Evolutionary conservation across 2,888 invertebrate genomes (phyloP), one percentile per base, ranked within the genome.

Genomic region (Synanthedon vespiformis): DNA sequence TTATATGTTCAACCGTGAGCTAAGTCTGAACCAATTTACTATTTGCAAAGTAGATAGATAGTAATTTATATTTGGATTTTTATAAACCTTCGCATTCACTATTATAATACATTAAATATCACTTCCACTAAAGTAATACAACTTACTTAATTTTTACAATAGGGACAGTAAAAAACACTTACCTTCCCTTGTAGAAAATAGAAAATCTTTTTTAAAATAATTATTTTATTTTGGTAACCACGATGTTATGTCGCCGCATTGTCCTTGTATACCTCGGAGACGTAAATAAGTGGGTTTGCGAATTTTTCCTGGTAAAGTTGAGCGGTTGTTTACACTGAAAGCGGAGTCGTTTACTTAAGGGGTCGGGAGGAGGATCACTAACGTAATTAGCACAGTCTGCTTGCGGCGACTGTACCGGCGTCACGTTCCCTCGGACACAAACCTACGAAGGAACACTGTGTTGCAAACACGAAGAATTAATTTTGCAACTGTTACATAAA

Each of bases 291-390:
- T 80, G 75, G 77, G 73, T 80, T 83, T 77, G 77, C 71, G 79
- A 80, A 76, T 83, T 82, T 84, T 85, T 82, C 77, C 77, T 70
- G 68, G 73, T 77, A 75, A 80, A 80, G 75, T 84, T 75, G 77
- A 80, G 74, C 74, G 72, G 67, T 78, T 86, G 83, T 85, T 84
- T 85, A 78, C 78, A 75, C 66, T 74, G 82, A 77, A 81, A 84
- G 77, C 74, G 71, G 78, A 80, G 77, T 79, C 77, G 85, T 85
- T 83, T 82, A 74, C 79, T 81, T 80, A 34, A 67, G 64, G 58
- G 63, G 54, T 52, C 50, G 55, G 54, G 55, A 60, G 59, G 63
- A 66, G 65, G 72, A 70, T 73, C 75, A 73, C 79, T 82, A 80
- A 85, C 76, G 70, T 82, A 83, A 85, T 86, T 84, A 83, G 79